phyloP scores from a whole-genome alignment of 1,140 invertebrate genomes.

The Littorina saxatilis region DNA sequence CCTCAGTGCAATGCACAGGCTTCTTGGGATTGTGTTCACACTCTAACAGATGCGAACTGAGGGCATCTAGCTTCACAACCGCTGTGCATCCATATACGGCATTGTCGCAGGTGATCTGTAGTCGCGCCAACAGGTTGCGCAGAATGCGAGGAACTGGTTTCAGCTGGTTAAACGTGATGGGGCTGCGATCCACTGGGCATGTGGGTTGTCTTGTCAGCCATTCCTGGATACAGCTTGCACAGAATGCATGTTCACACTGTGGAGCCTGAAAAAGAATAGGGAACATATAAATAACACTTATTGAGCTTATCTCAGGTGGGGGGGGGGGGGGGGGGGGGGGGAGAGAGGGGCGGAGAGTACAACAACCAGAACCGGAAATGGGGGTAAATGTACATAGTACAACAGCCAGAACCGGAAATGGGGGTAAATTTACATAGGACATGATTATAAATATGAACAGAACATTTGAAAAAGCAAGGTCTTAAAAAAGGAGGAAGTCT shows the following conservation, averaged over 20 bases:
- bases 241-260: constrained; percentile 97
- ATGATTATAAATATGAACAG: neutral
- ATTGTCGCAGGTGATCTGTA: constrained; percentile 94
- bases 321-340: too few relatives aligned
- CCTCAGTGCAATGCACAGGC: constrained; percentile 93
- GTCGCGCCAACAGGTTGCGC: constrained; percentile 90
- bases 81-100: constrained; percentile 88
- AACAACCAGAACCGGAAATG: neutral
- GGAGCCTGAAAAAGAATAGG: constrained; percentile 84
- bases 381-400: neutral
- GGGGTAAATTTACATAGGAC: too few relatives aligned
- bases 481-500: too few relatives aligned
- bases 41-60: constrained; percentile 87
- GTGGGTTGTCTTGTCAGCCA: constrained; percentile 95
- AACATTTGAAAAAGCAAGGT: neutral
- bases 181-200: constrained; percentile 94
- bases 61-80: constrained; percentile 90
- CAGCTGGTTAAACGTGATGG: constrained; percentile 90
- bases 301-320: neutral
- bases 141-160: constrained; percentile 94
- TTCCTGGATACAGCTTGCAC: constrained; percentile 93
- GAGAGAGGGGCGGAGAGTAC: too few relatives aligned
- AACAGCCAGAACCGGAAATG: neutral
- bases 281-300: neutral
- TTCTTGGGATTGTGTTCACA: constrained; percentile 96